Evolutionary conservation across 2,113 vertebrate genomes (phyloP).

Genomic region (Candoia aspera): DNA sequence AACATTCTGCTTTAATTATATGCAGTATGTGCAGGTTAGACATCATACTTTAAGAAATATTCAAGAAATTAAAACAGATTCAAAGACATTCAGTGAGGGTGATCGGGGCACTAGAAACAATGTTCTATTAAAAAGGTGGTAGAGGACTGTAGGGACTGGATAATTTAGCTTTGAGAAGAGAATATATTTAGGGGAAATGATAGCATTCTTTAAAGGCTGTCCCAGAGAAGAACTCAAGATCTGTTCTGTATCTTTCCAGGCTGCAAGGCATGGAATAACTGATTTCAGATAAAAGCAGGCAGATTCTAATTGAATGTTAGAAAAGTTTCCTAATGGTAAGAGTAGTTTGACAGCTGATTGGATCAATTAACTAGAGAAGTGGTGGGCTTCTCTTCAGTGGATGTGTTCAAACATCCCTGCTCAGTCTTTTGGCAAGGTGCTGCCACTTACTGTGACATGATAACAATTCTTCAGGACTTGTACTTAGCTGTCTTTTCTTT

Average conservation of each 20-base stretch:
- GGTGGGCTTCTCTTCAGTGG: no score
- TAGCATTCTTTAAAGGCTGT: not conserved
- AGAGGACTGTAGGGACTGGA: not conserved
- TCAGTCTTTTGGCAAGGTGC: not conserved
- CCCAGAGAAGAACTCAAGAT: not conserved
- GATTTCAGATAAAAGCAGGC: no score
- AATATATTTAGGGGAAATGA: not conserved
- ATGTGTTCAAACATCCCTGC: no score
- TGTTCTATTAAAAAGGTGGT: not conserved
- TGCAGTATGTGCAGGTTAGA: not conserved
- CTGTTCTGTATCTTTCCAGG: no score
- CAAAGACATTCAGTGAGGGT: not conserved
- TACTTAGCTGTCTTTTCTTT: not conserved
- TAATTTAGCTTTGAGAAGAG: not conserved
- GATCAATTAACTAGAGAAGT: no score
- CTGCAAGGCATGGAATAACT: no score
- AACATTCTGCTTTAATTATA: not conserved
- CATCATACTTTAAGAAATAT: not conserved
- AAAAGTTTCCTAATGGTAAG: no score
- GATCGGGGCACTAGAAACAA: not conserved
- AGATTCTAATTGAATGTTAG: no score
- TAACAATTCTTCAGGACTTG: conserved; percentile 1
- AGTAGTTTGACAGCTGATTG: no score
- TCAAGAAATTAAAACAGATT: not conserved
- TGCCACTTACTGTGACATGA: rapidly evolving